Evolutionary conservation across 2,113 vertebrate genomes (phyloP).

Genomic region (Hippocampus mohnikei): DNA sequence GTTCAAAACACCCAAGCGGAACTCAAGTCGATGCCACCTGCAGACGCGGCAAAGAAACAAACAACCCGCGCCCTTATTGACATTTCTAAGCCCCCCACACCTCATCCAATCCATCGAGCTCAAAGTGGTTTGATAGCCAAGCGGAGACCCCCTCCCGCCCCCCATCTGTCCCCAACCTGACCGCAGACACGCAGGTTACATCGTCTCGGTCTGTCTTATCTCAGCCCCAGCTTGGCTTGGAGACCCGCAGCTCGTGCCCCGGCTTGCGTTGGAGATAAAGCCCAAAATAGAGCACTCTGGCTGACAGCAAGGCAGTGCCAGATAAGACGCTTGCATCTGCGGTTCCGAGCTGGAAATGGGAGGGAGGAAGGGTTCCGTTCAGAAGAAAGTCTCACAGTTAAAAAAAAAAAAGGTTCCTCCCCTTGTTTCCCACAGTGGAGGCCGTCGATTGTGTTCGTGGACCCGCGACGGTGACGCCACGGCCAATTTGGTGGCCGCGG

Average conservation of each 20-base stretch:
- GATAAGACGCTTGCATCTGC: slow-evolving; percentile 68
- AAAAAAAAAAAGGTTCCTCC: neutral
- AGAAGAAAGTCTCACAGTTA: neutral
- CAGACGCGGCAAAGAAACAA: slow-evolving; percentile 16
- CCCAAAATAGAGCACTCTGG: slow-evolving; percentile 64
- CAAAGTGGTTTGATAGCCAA: slow-evolving; percentile 48
- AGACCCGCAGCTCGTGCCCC: slow-evolving; percentile 53
- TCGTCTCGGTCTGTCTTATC: slow-evolving; percentile 72
- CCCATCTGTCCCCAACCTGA: slow-evolving; percentile 56
- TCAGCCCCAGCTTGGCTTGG: slow-evolving; percentile 50
- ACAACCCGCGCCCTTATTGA: slow-evolving; percentile 30
- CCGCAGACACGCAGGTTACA: slow-evolving; percentile 62
- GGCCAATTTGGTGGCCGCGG: slow-evolving; percentile 43
- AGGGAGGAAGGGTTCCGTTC: neutral
- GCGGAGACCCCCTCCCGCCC: neutral
- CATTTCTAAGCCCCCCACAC: slow-evolving; percentile 43
- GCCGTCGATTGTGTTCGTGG: slow-evolving; percentile 55
- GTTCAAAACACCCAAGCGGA: neutral
- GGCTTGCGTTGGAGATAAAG: slow-evolving; percentile 65
- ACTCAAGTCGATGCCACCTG: slow-evolving; percentile 2
- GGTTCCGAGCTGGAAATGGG: slow-evolving; percentile 38
- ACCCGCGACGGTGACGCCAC: slow-evolving; percentile 43
- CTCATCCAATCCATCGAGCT: slow-evolving; percentile 44
- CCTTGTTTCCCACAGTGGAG: slow-evolving; percentile 27
- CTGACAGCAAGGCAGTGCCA: slow-evolving; percentile 61